phyloP scores from a whole-genome alignment of 2,888 invertebrate species.

The Toxonevra muliebris region DNA sequence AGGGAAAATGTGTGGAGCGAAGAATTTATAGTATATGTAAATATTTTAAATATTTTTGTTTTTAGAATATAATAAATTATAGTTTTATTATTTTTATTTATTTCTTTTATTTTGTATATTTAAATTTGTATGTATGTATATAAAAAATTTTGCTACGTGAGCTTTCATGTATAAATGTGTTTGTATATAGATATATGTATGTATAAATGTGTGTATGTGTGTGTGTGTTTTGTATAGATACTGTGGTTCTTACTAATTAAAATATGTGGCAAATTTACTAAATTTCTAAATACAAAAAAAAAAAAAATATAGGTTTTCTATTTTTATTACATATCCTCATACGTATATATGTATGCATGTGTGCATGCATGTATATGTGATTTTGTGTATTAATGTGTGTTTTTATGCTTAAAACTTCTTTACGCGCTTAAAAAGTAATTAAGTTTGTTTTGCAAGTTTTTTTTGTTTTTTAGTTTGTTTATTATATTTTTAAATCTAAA shows the following conservation, averaged over 20 bases:
- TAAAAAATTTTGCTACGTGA: constrained; percentile 9
- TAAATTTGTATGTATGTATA: constrained; percentile 24
- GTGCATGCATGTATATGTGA: not conserved
- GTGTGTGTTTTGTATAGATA: too few relatives aligned
- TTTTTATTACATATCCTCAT: not conserved
- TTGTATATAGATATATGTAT: constrained; percentile 6
- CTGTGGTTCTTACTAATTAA: too few relatives aligned
- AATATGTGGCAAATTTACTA: not conserved
- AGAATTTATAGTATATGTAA: not conserved
- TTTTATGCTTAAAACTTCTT: constrained; percentile 1
- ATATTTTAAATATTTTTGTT: not conserved
- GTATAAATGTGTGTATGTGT: not conserved
- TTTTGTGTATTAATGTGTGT: constrained; percentile 11
- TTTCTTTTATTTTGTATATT: constrained; percentile 17
- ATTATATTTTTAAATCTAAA: too few relatives aligned
- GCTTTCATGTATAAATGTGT: constrained; percentile 20
- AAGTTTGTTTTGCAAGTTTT: constrained; percentile 10
- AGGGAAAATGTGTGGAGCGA: not conserved
- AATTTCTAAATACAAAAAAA: constrained; percentile 5
- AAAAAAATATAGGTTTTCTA: not conserved
- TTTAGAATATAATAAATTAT: constrained; percentile 14
- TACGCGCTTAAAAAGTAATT: constrained; percentile 1
- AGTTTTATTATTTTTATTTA: not conserved
- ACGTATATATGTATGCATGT: not conserved
- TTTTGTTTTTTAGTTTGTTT: not conserved